These are phyloP conservation scores for Benitochromis conjunctus DNA, from an alignment of 2,113 vertebrate species.

Conservation along the genomic window DNA sequence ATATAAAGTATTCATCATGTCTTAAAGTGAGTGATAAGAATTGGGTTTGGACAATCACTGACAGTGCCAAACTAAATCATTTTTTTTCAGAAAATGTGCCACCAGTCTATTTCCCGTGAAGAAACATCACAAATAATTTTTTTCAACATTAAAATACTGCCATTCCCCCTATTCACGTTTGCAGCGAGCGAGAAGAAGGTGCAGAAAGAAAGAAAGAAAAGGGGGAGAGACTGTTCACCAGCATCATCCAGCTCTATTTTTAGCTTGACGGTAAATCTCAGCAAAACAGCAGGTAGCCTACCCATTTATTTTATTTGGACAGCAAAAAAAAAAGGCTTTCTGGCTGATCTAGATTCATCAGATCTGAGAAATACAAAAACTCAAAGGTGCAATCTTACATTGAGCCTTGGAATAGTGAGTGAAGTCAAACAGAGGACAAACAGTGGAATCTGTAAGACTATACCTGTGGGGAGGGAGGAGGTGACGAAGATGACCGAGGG, in stretches of 20 bases:
- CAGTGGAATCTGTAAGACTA: not conserved
- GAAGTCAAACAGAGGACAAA: not conserved
- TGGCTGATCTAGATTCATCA: conserved; percentile 20
- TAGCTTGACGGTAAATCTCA: conserved; percentile 51
- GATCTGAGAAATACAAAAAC: conserved; percentile 6
- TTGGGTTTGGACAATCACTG: not conserved
- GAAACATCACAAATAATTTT: not conserved
- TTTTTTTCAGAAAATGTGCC: not conserved
- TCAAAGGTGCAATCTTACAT: not conserved
- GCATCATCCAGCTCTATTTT: conserved; percentile 63
- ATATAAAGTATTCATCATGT: not conserved
- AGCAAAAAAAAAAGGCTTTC: conserved; percentile 1
- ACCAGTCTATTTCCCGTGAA: not conserved
- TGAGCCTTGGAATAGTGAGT: not conserved
- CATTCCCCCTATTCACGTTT: not conserved
- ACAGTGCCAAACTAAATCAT: not conserved
- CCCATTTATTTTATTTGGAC: conserved; percentile 49
- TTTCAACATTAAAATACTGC: not conserved
- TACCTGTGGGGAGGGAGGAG: not conserved
- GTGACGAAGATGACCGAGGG: not conserved
- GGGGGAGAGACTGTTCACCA: conserved; percentile 30
- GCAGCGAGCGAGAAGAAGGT: not conserved
- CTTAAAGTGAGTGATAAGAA: not conserved
- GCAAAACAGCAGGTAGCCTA: conserved; percentile 48
- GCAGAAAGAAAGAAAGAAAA: not conserved